Conservation (phyloP, 2,797 vertebrate species). For the Anisognathus igniventris region DNA sequence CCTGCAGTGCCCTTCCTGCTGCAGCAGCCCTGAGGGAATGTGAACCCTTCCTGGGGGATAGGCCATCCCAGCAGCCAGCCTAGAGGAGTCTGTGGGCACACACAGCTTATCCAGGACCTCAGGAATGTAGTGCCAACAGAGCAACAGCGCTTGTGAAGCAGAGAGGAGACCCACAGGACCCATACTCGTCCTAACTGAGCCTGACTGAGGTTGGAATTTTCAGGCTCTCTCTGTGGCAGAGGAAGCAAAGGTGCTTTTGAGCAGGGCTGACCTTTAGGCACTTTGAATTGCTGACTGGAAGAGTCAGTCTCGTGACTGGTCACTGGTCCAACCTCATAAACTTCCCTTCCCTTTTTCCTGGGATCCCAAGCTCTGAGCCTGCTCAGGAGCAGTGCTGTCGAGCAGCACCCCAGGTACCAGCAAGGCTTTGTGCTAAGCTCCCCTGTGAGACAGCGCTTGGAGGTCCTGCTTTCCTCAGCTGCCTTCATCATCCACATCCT, state of each 20-base stretch:
- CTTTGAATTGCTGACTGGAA: background rate
- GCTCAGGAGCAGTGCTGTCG: background rate
- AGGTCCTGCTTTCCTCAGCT: background rate
- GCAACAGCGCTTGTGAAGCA: background rate
- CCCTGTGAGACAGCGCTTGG: background rate
- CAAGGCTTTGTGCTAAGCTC: background rate
- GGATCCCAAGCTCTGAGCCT: background rate
- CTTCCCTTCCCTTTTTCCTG: background rate
- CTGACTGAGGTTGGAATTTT: background rate
- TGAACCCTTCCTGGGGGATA: background rate
- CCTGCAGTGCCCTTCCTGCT: accelerated
- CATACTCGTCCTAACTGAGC: background rate
- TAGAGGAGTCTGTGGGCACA: background rate
- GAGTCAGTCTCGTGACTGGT: accelerated
- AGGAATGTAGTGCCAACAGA: background rate
- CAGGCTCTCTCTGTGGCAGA: background rate
- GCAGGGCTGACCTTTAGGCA: background rate
- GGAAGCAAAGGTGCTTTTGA: background rate
- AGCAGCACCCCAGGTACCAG: background rate
- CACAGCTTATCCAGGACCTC: background rate
- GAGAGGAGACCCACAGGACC: background rate
- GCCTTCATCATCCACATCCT: background rate
- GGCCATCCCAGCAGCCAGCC: background rate
- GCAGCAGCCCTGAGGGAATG: background rate
- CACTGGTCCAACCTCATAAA: background rate